Conservation (phyloP, 2,113 vertebrate genomes). For the Tenrec ecaudatus region DNA sequence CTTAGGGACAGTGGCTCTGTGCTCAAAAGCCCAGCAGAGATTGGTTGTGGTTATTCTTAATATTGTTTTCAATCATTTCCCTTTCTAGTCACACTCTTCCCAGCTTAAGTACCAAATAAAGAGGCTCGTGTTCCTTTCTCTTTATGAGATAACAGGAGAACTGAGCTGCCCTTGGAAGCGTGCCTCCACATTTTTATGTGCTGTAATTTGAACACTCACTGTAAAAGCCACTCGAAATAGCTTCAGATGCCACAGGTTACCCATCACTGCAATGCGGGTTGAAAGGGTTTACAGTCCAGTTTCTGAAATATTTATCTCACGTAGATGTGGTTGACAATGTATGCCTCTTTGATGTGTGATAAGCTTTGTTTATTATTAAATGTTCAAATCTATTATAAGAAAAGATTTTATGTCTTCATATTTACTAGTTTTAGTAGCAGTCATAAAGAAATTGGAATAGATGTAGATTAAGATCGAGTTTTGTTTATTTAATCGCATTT, state of each 20-base stretch:
- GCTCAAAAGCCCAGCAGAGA: conserved; percentile 5
- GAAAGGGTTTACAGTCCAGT: neutral
- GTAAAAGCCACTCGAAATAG: conserved; percentile 60
- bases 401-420: conserved; percentile 30
- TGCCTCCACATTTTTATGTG: conserved; percentile 53
- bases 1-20: neutral
- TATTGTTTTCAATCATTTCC: neutral
- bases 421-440: neutral
- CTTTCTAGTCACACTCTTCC: neutral
- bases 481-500: neutral
- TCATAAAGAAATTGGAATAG: neutral
- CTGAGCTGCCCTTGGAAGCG: neutral
- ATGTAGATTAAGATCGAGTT: neutral
- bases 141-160: conserved; percentile 46
- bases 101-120: conserved; percentile 11
- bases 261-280: neutral
- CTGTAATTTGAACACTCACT: conserved; percentile 46
- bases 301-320: conserved; percentile 32
- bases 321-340: neutral
- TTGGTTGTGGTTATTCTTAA: conserved; percentile 2
- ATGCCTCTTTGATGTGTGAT: neutral
- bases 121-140: neutral
- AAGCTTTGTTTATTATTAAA: neutral
- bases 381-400: neutral
- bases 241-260: conserved; percentile 27